phyloP scores from a whole-genome alignment of 2,888 invertebrate genomes.

The Panopea generosa region DNA sequence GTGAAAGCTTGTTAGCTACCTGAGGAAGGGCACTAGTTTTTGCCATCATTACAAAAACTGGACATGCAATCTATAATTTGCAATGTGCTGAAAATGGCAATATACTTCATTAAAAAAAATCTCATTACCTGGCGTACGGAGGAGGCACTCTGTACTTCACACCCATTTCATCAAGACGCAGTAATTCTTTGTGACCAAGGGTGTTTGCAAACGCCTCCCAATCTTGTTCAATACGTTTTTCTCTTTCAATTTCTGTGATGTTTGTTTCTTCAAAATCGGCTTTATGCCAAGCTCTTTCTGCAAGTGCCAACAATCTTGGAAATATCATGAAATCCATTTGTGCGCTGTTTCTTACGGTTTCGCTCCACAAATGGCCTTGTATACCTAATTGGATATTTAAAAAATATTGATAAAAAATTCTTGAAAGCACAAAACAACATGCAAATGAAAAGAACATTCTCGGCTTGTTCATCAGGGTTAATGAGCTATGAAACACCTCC shows the following conservation, averaged over 20 bases:
- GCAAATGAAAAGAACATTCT: too few relatives aligned
- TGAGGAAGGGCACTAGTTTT: too few relatives aligned
- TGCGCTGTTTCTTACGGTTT: constrained; percentile 70
- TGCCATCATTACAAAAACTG: too few relatives aligned
- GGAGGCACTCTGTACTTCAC: constrained; percentile 74
- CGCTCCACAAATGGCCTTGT: constrained; percentile 81
- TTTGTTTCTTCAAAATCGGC: constrained; percentile 72
- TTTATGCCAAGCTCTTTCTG: constrained; percentile 82
- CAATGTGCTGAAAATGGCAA: too few relatives aligned
- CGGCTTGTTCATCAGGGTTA: too few relatives aligned
- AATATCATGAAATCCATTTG: constrained; percentile 77
- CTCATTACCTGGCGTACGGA: constrained; percentile 77
- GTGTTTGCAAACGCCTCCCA: constrained; percentile 76
- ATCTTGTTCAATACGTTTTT: constrained; percentile 46
- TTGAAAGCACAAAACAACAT: too few relatives aligned
- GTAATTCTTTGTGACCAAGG: constrained; percentile 74
- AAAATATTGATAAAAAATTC: too few relatives aligned
- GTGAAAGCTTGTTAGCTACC: too few relatives aligned
- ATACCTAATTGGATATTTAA: constrained; percentile 77
- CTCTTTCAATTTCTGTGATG: constrained; percentile 13
- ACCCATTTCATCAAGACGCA: constrained; percentile 67
- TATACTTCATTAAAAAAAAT: too few relatives aligned
- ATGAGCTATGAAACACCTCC: too few relatives aligned
- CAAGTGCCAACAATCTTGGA: constrained; percentile 77
- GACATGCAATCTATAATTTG: too few relatives aligned